Evolutionary conservation across 2,888 invertebrate species (phyloP).

Genomic region (Patella caerulea): DNA sequence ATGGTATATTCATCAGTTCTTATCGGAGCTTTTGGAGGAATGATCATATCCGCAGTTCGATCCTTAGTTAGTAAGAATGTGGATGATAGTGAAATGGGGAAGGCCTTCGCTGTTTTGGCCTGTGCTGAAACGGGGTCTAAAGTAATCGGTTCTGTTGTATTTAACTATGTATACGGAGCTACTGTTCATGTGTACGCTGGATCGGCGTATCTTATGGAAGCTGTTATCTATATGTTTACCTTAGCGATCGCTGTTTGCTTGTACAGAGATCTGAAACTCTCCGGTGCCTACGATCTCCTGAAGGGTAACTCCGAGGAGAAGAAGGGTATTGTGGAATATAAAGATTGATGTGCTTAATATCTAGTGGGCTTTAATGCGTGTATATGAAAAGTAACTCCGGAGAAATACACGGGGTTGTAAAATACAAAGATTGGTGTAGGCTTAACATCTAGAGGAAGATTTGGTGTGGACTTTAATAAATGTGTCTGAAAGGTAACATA

Average conservation of each 20-base stretch:
- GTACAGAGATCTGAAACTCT: constrained; percentile 39
- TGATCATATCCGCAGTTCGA: constrained; percentile 62
- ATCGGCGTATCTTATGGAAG: constrained; percentile 62
- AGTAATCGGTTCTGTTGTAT: constrained; percentile 62
- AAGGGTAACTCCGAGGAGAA: constrained; percentile 42
- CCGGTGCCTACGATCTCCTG: constrained; percentile 46
- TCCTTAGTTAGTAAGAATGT: constrained; percentile 68
- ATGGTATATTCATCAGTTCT: constrained; percentile 61
- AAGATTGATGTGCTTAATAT: too few species aligned
- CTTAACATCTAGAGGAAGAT: too few species aligned
- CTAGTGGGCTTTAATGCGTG: too few species aligned
- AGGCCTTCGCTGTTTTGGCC: constrained; percentile 66
- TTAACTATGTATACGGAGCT: constrained; percentile 64
- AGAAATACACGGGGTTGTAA: constrained; percentile 12
- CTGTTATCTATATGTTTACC: constrained; percentile 50
- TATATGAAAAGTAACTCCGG: constrained; percentile 36
- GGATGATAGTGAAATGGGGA: constrained; percentile 65
- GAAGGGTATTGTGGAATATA: not conserved
- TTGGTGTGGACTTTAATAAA: too few species aligned
- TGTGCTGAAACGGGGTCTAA: constrained; percentile 66
- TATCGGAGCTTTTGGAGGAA: constrained; percentile 56
- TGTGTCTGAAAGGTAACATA: constrained; percentile 35
- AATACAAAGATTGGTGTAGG: too few species aligned
- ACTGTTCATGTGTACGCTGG: constrained; percentile 63
- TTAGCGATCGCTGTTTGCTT: constrained; percentile 45